A percentile compares a stretch with the other conserved stretches of the same genome.
Conservation (phyloP, 2,888 invertebrate genomes). For the Oscheius sp. region DNA sequence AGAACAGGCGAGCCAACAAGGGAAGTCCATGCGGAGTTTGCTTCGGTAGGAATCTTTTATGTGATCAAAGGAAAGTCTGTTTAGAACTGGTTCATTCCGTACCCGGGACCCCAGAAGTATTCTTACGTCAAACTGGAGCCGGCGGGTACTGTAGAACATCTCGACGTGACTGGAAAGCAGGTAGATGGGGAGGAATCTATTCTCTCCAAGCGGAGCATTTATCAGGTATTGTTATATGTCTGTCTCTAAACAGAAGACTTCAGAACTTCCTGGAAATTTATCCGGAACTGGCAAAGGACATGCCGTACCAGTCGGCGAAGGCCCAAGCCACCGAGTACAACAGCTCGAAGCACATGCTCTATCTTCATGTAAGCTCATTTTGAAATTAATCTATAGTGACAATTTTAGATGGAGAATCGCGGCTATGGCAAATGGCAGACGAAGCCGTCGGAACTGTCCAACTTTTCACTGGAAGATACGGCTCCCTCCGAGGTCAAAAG, state of each 20-base stretch:
- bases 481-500: background rate
- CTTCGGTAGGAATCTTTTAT: background rate
- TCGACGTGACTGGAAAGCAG: conserved; percentile 41
- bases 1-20: background rate
- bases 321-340: conserved; percentile 42
- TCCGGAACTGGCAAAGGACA: background rate
- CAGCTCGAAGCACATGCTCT: conserved; percentile 45
- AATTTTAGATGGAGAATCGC: conserved; percentile 43
- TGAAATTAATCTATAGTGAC: background rate
- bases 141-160: background rate
- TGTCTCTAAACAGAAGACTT: conserved; percentile 1
- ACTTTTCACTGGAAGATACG: conserved; percentile 42
- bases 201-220: conserved; percentile 42
- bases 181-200: conserved; percentile 40
- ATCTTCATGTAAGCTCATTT: conserved; percentile 40
- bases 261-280: conserved; percentile 30
- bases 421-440: conserved; percentile 54
- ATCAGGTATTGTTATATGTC: conserved; percentile 10
- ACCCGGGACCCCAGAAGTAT: background rate
- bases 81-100: conserved; percentile 4
- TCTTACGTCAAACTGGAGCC: background rate
- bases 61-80: background rate
- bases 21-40: conserved; percentile 19
- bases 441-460: conserved; percentile 44
- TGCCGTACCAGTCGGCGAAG: conserved; percentile 43